phyloP scores from a whole-genome alignment of 2,113 vertebrate species.

The Puntigrus tetrazona region DNA sequence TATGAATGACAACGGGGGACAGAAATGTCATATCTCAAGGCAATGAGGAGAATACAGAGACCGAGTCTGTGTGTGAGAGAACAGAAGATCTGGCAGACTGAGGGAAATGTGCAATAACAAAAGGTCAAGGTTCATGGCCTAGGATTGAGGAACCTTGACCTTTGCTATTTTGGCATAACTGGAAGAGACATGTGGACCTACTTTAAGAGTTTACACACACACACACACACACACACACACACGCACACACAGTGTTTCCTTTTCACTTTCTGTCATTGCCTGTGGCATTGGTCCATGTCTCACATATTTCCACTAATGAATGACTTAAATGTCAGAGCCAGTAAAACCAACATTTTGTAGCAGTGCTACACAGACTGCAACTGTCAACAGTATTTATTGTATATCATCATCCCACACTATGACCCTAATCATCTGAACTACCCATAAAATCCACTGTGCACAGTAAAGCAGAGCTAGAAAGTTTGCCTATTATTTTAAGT shows the following conservation, averaged over 20 bases:
- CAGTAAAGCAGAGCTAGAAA: neutral
- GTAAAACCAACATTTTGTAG: slow-evolving; percentile 20
- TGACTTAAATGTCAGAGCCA: slow-evolving; percentile 48
- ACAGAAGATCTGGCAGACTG: neutral
- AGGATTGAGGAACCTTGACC: slow-evolving; percentile 29
- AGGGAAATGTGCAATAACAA: slow-evolving; percentile 27
- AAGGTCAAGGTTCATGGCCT: slow-evolving; percentile 13
- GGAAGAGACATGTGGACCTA: slow-evolving; percentile 34
- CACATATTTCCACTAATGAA: slow-evolving; percentile 46
- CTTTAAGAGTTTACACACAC: neutral
- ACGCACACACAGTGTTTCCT: neutral
- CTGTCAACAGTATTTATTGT: slow-evolving; percentile 39
- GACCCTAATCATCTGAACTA: neutral
- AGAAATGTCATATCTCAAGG: slow-evolving; percentile 24
- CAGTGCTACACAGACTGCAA: slow-evolving; percentile 21
- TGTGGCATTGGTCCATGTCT: slow-evolving; percentile 34
- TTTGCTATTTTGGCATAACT: slow-evolving; percentile 41
- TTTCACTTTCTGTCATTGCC: slow-evolving; percentile 29
- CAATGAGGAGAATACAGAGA: slow-evolving; percentile 15
- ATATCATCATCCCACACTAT: slow-evolving; percentile 24
- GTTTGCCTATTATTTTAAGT: neutral
- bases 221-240: neutral
- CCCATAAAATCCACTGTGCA: neutral
- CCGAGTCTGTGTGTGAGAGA: slow-evolving; percentile 4
- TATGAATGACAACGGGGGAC: neutral